Evolutionary conservation across 2,113 vertebrate species (phyloP).

Genomic region (Oryzias curvinotus): DNA sequence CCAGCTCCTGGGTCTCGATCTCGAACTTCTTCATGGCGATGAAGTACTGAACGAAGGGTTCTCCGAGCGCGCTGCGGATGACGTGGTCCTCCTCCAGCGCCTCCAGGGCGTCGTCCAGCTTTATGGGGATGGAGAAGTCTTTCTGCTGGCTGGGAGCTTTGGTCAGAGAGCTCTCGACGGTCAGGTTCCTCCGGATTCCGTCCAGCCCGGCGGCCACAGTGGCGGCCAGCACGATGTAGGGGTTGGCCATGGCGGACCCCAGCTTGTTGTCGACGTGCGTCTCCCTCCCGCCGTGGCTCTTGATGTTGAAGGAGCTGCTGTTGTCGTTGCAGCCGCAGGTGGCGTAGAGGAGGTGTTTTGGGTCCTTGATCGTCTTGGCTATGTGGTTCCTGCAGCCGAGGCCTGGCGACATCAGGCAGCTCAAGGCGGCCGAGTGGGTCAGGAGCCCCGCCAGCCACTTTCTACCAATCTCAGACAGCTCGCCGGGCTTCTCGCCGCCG

Average conservation of each 20-base stretch:
- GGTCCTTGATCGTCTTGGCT: constrained; percentile 80
- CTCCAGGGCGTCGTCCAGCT: constrained; percentile 86
- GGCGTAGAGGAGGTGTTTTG: constrained; percentile 77
- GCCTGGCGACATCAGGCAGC: constrained; percentile 89
- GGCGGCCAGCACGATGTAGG: constrained; percentile 88
- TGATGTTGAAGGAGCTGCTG: constrained; percentile 88
- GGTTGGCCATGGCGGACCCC: constrained; percentile 89
- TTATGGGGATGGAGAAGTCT: constrained; percentile 79
- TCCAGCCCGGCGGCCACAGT: constrained; percentile 90
- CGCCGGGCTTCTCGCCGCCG: constrained; percentile 58
- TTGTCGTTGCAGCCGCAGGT: constrained; percentile 89
- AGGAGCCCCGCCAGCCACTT: constrained; percentile 89
- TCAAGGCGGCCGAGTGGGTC: constrained; percentile 87
- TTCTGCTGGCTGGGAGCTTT: constrained; percentile 69
- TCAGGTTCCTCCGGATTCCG: constrained; percentile 79
- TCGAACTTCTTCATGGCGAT: constrained; percentile 92
- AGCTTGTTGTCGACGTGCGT: constrained; percentile 87
- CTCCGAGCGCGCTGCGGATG: constrained; percentile 83
- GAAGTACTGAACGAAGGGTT: constrained; percentile 89
- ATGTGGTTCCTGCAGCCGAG: constrained; percentile 82
- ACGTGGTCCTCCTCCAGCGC: constrained; percentile 81
- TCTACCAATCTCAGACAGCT: constrained; percentile 81
- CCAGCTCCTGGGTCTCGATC: constrained; percentile 88
- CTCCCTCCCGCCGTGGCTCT: constrained; percentile 84
- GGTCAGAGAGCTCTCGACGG: constrained; percentile 52